phyloP scores from a whole-genome alignment of 2,888 invertebrate genomes.

The Leptinotarsa haldemani region DNA sequence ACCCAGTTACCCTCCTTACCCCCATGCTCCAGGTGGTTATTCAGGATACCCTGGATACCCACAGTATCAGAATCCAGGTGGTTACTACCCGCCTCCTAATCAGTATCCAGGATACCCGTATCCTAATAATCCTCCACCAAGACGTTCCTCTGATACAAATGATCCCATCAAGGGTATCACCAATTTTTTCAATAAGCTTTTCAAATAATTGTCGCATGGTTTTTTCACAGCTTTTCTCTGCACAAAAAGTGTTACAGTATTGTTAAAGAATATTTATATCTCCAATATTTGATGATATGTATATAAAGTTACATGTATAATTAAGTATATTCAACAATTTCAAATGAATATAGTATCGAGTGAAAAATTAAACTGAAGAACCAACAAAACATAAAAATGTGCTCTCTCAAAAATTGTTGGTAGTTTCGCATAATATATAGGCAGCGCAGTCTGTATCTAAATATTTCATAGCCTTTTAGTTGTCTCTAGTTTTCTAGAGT shows the following conservation, averaged over 20 bases:
- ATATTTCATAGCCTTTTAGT: no score
- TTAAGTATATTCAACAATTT: background rate
- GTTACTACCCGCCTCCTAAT: conserved; percentile 35
- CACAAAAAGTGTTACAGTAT: conserved; percentile 1
- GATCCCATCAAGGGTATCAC: conserved; percentile 54
- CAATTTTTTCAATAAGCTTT: conserved; percentile 55
- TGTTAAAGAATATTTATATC: background rate
- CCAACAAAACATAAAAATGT: no score
- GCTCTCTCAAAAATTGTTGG: no score
- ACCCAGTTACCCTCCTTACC: conserved; percentile 42
- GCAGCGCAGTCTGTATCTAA: no score
- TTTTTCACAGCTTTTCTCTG: background rate
- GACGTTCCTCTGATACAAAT: conserved; percentile 42
- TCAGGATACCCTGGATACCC: conserved; percentile 31
- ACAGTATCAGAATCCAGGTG: conserved; percentile 23
- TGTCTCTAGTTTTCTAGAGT: no score
- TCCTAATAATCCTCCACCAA: conserved; percentile 49
- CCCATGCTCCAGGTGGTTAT: conserved; percentile 34
- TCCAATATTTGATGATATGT: background rate
- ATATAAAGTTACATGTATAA: background rate
- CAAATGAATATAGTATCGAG: no score
- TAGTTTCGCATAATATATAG: no score
- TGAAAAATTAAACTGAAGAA: no score
- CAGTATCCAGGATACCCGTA: conserved; percentile 44
- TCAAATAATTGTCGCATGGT: conserved; percentile 27